These are phyloP conservation scores for Poeciliopsis turrubarensis DNA, from an alignment of 2,113 vertebrate species.

Conservation along the genomic window DNA sequence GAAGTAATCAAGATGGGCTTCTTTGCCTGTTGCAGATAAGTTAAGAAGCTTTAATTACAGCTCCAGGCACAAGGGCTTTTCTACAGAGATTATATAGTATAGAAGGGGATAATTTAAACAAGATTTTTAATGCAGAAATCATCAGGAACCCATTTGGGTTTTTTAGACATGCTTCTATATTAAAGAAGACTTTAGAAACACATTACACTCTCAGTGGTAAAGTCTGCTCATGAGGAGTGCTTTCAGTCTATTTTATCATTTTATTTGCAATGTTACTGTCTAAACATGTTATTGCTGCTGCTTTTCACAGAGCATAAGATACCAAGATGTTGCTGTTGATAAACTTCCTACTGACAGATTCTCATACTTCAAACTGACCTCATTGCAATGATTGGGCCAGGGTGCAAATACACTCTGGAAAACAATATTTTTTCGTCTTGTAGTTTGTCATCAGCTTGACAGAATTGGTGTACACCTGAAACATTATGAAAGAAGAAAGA, in stretches of 20 bases:
- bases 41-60: constrained; percentile 70
- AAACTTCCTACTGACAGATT: not conserved
- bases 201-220: not conserved
- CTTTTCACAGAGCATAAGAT: not conserved
- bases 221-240: not conserved
- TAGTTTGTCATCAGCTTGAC: constrained; percentile 6
- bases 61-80: constrained; percentile 48
- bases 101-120: constrained; percentile 34
- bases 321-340: not conserved
- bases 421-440: not conserved
- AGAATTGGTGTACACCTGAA: not conserved
- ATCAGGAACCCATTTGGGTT: constrained; percentile 30
- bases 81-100: constrained; percentile 45
- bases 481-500: constrained; percentile 9
- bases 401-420: not conserved
- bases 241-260: not conserved
- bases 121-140: constrained; percentile 47
- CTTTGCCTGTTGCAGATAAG: constrained; percentile 65
- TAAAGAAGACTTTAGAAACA: constrained; percentile 1
- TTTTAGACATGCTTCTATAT: constrained; percentile 12
- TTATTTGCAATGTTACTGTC: not conserved
- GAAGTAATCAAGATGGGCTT: constrained; percentile 68
- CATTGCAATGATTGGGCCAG: not conserved
- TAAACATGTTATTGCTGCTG: not conserved
- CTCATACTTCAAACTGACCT: not conserved